Base-by-base conservation (phyloP, 1,140 invertebrate species). In the Zaprionus africanus region DNA sequence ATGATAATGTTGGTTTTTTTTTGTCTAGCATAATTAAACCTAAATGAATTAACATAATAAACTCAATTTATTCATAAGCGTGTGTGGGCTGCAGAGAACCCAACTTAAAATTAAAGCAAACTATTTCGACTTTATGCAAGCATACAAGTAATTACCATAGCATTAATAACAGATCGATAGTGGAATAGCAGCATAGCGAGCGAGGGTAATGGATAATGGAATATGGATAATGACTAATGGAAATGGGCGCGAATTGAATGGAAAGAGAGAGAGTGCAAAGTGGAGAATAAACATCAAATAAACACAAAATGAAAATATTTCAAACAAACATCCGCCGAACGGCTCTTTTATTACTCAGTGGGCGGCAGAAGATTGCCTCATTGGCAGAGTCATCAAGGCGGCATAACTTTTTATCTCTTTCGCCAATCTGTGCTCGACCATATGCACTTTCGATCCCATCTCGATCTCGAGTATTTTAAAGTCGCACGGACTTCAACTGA, bases 231-330 rank as follows among this genome's bases (percentile, higher is more conserved):
- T 13, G 15, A 4, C 7, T 43, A 31, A 31, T 31, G 28, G 28
- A n/a, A 17, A 58, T 34, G 26, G 56, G 31, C n/a, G 31, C 38
- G 12, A 15, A 58, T 36, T 53, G 28, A 66, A 72, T 15, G 38
- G 41, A 59, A 13, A 38, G 51, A 31, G 34, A 59, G 17, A 38
- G 51, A 31, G 36, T 22, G 31, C 53, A 26, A 19, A 46, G 41
- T 41, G 60, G 36, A 59, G 51, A 60, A 85, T 72, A 83, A 75
- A 76, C 79, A 86, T 84, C 51, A 87, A 86, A 79, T 83, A 86
- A 87, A 86, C 58, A 82, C 51, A 58, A 82, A 79, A 61, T 83
- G 84, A 86, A 86, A 88, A 88, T 88, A 86, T 87, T 83, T 87
- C 80, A 88, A 86, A 49, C 49, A 83, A 66, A 66, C 7, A 9